Evolutionary conservation across 2,888 invertebrate genomes (phyloP).

Genomic region (Eupsilia transversa): DNA sequence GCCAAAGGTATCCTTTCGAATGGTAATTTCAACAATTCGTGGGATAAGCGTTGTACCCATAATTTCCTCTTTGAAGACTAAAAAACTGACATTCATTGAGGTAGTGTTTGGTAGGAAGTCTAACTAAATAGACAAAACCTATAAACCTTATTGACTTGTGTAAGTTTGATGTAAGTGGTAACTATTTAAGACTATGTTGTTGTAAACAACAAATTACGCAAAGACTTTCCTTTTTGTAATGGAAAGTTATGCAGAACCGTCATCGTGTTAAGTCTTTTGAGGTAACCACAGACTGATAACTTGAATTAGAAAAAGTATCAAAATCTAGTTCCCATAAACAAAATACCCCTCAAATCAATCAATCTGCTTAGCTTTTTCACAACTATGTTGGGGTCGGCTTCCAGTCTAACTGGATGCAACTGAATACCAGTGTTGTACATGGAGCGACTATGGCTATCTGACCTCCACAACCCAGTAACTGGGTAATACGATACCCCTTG

Average conservation of each 20-base stretch:
- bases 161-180: neutral
- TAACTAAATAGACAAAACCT: neutral
- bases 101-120: neutral
- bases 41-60: neutral
- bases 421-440: too few relatives aligned
- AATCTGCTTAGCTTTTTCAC: neutral
- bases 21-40: neutral
- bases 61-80: neutral
- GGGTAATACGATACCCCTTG: too few relatives aligned
- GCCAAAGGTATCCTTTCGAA: neutral
- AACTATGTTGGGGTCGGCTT: too few relatives aligned
- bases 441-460: too few relatives aligned
- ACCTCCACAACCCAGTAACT: too few relatives aligned
- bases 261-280: neutral
- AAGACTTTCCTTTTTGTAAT: constrained; percentile 25
- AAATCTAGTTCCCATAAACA: too few relatives aligned
- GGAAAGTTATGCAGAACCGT: constrained; percentile 21
- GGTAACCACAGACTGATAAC: constrained; percentile 10
- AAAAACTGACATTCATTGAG: neutral
- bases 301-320: neutral
- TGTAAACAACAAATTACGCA: constrained; percentile 12
- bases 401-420: too few relatives aligned
- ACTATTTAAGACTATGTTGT: neutral
- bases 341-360: too few relatives aligned
- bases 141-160: neutral